These are phyloP conservation scores for Xestia ashworthii DNA, from an alignment of 2,888 invertebrate species.

Conservation along the genomic window DNA sequence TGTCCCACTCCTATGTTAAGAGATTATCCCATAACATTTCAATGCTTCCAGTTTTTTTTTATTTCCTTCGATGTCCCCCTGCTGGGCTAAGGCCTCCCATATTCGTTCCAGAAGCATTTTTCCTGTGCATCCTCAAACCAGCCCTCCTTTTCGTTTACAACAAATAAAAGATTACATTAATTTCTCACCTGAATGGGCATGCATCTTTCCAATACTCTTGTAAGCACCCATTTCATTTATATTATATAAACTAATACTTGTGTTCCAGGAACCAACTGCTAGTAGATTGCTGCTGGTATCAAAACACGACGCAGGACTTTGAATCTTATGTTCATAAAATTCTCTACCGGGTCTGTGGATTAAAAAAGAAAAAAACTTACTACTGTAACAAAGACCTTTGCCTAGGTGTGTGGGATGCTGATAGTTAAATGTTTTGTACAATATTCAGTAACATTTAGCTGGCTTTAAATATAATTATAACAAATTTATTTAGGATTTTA, in stretches of 20 bases:
- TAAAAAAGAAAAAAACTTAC: not conserved
- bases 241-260: slow-evolving; percentile 90
- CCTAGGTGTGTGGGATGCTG: not conserved
- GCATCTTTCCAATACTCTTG: slow-evolving; percentile 90
- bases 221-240: slow-evolving; percentile 87
- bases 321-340: slow-evolving; percentile 90
- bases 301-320: slow-evolving; percentile 91
- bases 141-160: not conserved
- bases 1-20: not conserved
- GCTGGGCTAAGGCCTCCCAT: not conserved
- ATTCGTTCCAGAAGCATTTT: not conserved
- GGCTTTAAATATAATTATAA: not conserved
- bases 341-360: slow-evolving; percentile 92
- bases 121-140: not conserved
- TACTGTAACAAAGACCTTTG: not conserved
- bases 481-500: not conserved
- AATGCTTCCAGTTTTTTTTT: not conserved
- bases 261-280: slow-evolving; percentile 91
- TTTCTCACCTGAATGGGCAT: slow-evolving; percentile 83
- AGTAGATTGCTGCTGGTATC: slow-evolving; percentile 89
- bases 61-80: not conserved
- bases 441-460: not conserved
- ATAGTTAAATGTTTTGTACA: not conserved
- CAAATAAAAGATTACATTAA: not conserved
- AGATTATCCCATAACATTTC: not conserved